phyloP scores from a whole-genome alignment of 2,113 vertebrate genomes.

The Talpa occidentalis region DNA sequence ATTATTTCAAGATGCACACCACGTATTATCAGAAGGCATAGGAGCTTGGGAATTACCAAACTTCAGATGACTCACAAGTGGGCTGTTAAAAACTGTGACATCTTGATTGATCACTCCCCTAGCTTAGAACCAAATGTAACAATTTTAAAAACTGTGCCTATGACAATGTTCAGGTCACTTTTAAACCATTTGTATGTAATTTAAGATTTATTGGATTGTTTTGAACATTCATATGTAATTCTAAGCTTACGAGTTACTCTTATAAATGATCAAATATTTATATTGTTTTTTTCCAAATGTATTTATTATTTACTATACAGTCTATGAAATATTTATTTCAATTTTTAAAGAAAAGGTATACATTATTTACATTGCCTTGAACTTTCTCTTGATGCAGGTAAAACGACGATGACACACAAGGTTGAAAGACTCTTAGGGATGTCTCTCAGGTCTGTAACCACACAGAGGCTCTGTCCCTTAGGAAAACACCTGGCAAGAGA shows the following conservation, averaged over 20 bases:
- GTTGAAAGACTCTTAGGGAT: not conserved
- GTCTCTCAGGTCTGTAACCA: not conserved
- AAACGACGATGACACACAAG: constrained; percentile 66
- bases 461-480: constrained; percentile 28
- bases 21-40: constrained; percentile 62
- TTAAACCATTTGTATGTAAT: constrained; percentile 59
- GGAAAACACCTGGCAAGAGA: constrained; percentile 73
- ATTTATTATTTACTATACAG: constrained; percentile 78
- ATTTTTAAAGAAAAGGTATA: constrained; percentile 76
- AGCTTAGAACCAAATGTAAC: constrained; percentile 31
- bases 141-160: constrained; percentile 22
- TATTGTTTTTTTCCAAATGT: constrained; percentile 75
- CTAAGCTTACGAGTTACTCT: constrained; percentile 66
- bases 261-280: constrained; percentile 78
- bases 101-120: constrained; percentile 71
- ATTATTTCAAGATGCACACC: constrained; percentile 67
- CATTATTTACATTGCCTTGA: constrained; percentile 72
- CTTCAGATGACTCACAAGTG: constrained; percentile 67
- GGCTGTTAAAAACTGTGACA: constrained; percentile 54
- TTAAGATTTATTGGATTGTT: constrained; percentile 68
- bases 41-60: constrained; percentile 60
- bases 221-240: constrained; percentile 60
- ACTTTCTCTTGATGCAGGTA: constrained; percentile 70
- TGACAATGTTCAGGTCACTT: constrained; percentile 55
- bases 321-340: constrained; percentile 76